Conservation (phyloP, 1,140 invertebrate genomes). For the Macrostomum lignano region DNA sequence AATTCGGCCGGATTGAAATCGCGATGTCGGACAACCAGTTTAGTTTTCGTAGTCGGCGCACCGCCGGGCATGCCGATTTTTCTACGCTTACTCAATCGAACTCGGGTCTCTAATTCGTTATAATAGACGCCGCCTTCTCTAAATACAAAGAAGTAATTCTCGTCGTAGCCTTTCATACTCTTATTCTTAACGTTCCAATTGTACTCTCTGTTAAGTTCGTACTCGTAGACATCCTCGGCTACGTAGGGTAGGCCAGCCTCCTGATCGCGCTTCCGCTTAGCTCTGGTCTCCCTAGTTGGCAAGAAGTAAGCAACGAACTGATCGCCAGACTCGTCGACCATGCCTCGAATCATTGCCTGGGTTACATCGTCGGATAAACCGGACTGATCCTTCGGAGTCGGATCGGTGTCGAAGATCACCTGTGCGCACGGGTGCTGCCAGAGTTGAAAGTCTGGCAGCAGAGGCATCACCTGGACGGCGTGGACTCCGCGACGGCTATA, state of each 20-base stretch:
- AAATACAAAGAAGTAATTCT: slow-evolving; percentile 86
- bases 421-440: slow-evolving; percentile 94
- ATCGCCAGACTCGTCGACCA: slow-evolving; percentile 82
- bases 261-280: slow-evolving; percentile 52
- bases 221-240: slow-evolving; percentile 34
- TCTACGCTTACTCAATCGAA: slow-evolving; percentile 56
- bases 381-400: slow-evolving; percentile 36
- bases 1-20: slow-evolving; percentile 55
- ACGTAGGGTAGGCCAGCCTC: slow-evolving; percentile 46
- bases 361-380: slow-evolving; percentile 28
- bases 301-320: slow-evolving; percentile 95
- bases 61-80: slow-evolving; percentile 30
- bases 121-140: slow-evolving; percentile 65
- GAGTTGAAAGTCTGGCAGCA: slow-evolving; percentile 75
- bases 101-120: slow-evolving; percentile 78
- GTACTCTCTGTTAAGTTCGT: slow-evolving; percentile 35
- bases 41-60: slow-evolving; percentile 37
- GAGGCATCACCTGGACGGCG: slow-evolving; percentile 55
- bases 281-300: slow-evolving; percentile 62
- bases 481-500: slow-evolving; percentile 73
- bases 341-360: slow-evolving; percentile 13
- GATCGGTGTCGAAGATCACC: slow-evolving; percentile 91
- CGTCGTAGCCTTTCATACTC: slow-evolving; percentile 79
- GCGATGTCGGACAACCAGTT: slow-evolving; percentile 59
- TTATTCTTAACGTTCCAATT: slow-evolving; percentile 98